Evolutionary conservation across 2,113 vertebrate species (phyloP).

Genomic region (Poecile atricapillus): DNA sequence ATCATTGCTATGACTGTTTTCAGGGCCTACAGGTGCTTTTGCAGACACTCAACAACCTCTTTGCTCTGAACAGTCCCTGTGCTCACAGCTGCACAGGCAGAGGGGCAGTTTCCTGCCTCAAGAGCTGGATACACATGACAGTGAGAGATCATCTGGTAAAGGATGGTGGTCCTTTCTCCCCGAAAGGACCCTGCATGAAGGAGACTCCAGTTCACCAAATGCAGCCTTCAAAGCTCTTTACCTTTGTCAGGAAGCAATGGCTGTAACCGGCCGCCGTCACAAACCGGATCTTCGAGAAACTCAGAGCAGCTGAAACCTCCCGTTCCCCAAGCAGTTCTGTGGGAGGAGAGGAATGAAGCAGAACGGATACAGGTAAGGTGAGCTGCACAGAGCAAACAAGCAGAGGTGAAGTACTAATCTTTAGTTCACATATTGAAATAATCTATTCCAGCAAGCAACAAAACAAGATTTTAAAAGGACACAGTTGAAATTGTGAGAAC

Average conservation of each 20-base stretch:
- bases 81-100: background rate
- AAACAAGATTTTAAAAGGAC: background rate
- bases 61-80: background rate
- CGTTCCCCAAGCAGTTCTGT: background rate
- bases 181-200: background rate
- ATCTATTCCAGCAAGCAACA: background rate
- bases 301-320: background rate
- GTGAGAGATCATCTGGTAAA: background rate
- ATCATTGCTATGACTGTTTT: background rate
- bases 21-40: background rate
- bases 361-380: background rate
- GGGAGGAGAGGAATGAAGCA: constrained; percentile 22
- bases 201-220: background rate
- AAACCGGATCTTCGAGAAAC: background rate
- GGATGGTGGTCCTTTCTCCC: no score
- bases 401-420: background rate
- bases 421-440: background rate
- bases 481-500: background rate
- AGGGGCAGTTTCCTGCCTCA: background rate
- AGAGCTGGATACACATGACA: background rate
- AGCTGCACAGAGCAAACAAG: background rate
- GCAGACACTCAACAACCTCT: background rate
- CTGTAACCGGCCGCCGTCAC: background rate
- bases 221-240: background rate
- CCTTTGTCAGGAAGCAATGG: background rate